Base-by-base conservation (phyloP, 1,140 invertebrate species). In the Drosophila aff. region DNA sequence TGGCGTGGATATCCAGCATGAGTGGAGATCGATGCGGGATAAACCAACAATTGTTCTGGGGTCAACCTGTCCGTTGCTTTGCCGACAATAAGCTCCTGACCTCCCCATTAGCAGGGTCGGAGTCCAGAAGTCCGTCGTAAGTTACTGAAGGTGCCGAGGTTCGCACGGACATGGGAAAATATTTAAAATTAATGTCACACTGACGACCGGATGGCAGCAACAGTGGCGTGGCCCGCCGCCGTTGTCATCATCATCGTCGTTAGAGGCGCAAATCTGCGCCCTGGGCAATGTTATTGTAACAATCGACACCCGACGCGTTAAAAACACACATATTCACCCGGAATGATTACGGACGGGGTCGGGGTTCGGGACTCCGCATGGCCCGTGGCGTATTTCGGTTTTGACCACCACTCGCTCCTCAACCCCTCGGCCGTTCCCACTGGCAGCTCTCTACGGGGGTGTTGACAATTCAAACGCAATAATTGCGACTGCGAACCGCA, bases 401-500 rank as follows among this genome's bases (percentile, higher is more conserved):
- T 81, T 89, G 84, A 89, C 84, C 84, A 73, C 44, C 49, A 31
- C n/a, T 31, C 69, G 21, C 11, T 62, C 65, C 26, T 41, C 49
- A 55, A 38, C 26, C 40, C 36, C 43, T 23, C 40, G 31, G 18
- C n/a, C 36, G 55, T 50, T 60, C 38, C 15, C 66, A 81, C 40
- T 65, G 71, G 67, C 81, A 31, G 38, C 47, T 52, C 84, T 68
- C 85, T 61, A 73, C 75, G 78, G 76, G 84, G 84, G 84, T 89
- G 84, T 90, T 89, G 84, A 89, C 85, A 90, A 90, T 91, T 90
- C 86, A 79, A 90, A 90, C 82, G 79, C 85, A 90, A 90, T 90
- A 90, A 90, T 90, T 90, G 82, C 85, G 84, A 87, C 77, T 74
- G 69, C 38, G 82, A 71, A 86, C 82, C 79, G 71, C 82, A 79